These are phyloP conservation scores for Amphimallon solstitiale DNA, from an alignment of 2,888 invertebrate genomes.

Conservation along the genomic window DNA sequence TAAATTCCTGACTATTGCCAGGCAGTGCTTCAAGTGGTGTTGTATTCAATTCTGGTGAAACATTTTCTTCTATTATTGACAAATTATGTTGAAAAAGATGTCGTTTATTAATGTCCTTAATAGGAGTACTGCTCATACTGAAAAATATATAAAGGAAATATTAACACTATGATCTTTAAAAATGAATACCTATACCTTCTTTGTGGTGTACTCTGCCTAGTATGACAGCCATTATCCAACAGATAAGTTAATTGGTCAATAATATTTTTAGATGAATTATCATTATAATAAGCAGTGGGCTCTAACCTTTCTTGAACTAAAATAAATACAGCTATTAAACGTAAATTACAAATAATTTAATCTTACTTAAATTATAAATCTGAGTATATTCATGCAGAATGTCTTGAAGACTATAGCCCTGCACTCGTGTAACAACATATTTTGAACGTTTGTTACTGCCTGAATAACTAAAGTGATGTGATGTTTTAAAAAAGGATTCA, in stretches of 20 bases:
- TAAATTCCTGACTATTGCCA: constrained; percentile 40
- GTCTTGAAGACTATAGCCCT: constrained; percentile 57
- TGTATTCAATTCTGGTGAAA: constrained; percentile 41
- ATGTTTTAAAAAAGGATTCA: constrained; percentile 55
- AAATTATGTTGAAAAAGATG: constrained; percentile 26
- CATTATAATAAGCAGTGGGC: constrained; percentile 55
- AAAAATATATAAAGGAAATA: constrained; percentile 1
- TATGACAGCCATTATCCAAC: constrained; percentile 46
- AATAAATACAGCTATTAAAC: constrained; percentile 36
- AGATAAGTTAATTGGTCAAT: constrained; percentile 56
- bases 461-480: constrained; percentile 51
- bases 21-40: constrained; percentile 48
- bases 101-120: constrained; percentile 10
- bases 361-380: constrained; percentile 58
- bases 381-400: constrained; percentile 58
- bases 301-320: constrained; percentile 59
- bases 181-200: constrained; percentile 26
- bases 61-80: constrained; percentile 33
- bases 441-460: constrained; percentile 49
- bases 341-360: not conserved
- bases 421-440: constrained; percentile 56
- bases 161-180: not conserved
- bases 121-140: constrained; percentile 36
- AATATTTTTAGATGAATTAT: constrained; percentile 49
- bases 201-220: constrained; percentile 22